Conservation (phyloP, 2,113 vertebrate species). For the Irena cyanogastra region DNA sequence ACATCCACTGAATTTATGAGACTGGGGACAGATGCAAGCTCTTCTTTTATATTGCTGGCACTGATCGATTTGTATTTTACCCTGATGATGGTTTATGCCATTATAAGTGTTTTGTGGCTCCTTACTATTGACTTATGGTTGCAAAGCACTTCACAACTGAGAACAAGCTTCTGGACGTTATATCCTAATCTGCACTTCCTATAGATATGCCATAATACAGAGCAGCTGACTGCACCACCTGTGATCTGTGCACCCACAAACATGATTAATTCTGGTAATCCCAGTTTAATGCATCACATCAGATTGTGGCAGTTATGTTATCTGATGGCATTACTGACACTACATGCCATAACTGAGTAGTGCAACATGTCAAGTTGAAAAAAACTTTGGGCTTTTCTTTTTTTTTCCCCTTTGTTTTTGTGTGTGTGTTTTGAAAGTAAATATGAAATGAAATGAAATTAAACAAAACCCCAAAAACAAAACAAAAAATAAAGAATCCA, state of each 20-base stretch:
- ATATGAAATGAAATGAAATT: background rate
- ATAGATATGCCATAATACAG: background rate
- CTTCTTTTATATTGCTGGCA: constrained; percentile 23
- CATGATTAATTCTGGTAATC: constrained; percentile 60
- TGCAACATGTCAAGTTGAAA: background rate
- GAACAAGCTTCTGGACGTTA: constrained; percentile 25
- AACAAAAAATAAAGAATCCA: background rate
- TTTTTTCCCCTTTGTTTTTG: background rate
- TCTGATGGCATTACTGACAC: constrained; percentile 36
- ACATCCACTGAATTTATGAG: constrained; percentile 49
- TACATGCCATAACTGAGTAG: constrained; percentile 16
- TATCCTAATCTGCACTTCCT: constrained; percentile 47
- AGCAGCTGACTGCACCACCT: constrained; percentile 29
- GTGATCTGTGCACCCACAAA: constrained; percentile 29
- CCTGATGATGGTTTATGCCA: constrained; percentile 52
- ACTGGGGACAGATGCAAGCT: constrained; percentile 20
- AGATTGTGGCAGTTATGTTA: constrained; percentile 36
- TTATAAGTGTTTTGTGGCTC: constrained; percentile 56
- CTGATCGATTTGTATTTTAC: constrained; percentile 64
- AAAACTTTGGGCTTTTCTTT: background rate
- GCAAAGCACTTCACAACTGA: constrained; percentile 33
- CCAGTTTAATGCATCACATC: constrained; percentile 36
- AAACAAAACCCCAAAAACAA: background rate
- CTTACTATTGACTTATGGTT: constrained; percentile 59
- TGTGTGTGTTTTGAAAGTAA: background rate